A percentile compares a stretch with the other conserved stretches of the same genome.
These are phyloP conservation scores for Gryllus longicercus DNA, from an alignment of 2,888 invertebrate species.

Conservation along the genomic window DNA sequence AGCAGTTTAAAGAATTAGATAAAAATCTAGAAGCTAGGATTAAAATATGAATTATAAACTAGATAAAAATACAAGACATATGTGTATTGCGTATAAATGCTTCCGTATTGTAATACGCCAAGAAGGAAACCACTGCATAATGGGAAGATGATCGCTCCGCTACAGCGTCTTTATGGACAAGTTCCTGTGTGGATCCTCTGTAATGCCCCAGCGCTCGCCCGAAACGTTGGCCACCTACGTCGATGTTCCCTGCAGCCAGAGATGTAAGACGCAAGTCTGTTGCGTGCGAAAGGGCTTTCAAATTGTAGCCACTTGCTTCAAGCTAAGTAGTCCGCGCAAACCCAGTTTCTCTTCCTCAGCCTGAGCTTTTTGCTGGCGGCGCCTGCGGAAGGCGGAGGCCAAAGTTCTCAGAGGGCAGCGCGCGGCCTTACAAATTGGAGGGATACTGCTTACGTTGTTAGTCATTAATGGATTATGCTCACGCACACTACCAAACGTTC, in stretches of 20 bases:
- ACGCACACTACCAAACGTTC: neutral
- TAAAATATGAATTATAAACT: too few relatives aligned
- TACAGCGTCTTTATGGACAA: too few relatives aligned
- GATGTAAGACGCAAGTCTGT: neutral
- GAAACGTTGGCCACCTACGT: neutral
- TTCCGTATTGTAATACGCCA: too few relatives aligned
- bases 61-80: too few relatives aligned
- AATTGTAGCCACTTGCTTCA: neutral
- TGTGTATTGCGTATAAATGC: too few relatives aligned
- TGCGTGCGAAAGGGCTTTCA: conserved; percentile 2
- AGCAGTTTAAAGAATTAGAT: too few relatives aligned
- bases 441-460: neutral
- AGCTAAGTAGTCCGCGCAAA: neutral
- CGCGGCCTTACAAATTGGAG: neutral
- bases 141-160: too few relatives aligned
- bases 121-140: too few relatives aligned
- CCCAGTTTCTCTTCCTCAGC: neutral
- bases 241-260: neutral
- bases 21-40: too few relatives aligned
- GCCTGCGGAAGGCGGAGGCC: neutral
- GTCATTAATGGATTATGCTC: neutral
- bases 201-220: too few relatives aligned
- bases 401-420: neutral
- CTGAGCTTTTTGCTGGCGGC: neutral
- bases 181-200: too few relatives aligned